Evolutionary conservation across 2,888 invertebrate species (phyloP).

Genomic region (Lepidonotus clava): DNA sequence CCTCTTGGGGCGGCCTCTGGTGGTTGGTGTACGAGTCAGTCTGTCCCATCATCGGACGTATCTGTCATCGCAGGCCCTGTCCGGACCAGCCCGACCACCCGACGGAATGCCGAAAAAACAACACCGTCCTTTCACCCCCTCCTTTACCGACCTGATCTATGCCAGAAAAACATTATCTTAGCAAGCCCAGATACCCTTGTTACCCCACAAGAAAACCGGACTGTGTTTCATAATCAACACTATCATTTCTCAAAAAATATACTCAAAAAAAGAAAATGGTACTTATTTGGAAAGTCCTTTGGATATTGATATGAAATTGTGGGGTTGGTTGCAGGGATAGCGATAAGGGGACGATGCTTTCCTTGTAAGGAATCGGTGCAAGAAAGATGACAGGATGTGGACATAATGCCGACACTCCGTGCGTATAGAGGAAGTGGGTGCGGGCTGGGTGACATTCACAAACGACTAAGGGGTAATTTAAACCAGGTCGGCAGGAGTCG

Average conservation of each 20-base stretch:
- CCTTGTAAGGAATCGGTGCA: background rate
- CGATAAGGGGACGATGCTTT: background rate
- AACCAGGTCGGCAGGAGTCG: background rate
- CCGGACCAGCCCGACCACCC: background rate
- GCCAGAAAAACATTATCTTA: conserved; percentile 4
- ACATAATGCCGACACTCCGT: background rate
- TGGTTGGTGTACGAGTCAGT: background rate
- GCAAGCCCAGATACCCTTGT: background rate
- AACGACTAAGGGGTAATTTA: background rate
- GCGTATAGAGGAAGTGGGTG: background rate
- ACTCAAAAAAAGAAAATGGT: background rate
- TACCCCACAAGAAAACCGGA: background rate
- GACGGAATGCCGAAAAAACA: background rate
- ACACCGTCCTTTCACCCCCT: background rate
- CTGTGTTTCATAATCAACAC: conserved; percentile 2
- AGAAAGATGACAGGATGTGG: background rate
- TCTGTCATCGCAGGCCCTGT: background rate
- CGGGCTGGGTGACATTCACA: background rate
- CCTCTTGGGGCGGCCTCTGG: background rate
- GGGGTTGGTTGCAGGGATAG: background rate
- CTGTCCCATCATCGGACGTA: background rate
- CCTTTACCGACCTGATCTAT: background rate
- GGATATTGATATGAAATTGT: background rate
- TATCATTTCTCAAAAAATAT: background rate
- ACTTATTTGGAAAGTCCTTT: background rate